Evolutionary conservation across 2,797 vertebrate genomes (phyloP).

Genomic region (Gymnocypris eckloni): DNA sequence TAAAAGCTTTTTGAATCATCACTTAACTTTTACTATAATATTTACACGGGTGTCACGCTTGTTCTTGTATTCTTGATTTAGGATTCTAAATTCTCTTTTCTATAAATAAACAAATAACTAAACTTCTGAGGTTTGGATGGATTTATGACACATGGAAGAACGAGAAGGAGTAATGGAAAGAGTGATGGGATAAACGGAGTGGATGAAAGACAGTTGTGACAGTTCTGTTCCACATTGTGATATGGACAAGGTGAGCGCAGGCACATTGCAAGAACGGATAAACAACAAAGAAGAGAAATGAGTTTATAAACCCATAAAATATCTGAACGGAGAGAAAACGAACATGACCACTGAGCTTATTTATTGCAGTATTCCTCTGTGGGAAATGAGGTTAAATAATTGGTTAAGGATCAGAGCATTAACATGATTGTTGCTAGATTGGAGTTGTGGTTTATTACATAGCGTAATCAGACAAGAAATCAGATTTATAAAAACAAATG

Average conservation of each 20-base stretch:
- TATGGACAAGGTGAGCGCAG: constrained; percentile 33
- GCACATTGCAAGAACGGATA: constrained; percentile 1
- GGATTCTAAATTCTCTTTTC: neutral
- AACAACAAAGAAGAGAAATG: constrained; percentile 23
- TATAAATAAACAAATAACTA: neutral
- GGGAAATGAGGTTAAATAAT: constrained; percentile 35
- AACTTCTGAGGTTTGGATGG: neutral
- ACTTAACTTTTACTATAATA: neutral
- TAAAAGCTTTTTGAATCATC: neutral
- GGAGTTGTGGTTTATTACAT: constrained; percentile 52
- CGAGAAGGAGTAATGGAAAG: constrained; percentile 32
- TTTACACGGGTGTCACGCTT: neutral
- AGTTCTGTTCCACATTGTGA: constrained; percentile 74
- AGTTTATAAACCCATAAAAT: constrained; percentile 7
- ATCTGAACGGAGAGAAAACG: constrained; percentile 21
- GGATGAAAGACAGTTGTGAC: constrained; percentile 73
- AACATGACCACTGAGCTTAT: neutral
- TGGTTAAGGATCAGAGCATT: constrained; percentile 44
- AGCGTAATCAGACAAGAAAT: constrained; percentile 51
- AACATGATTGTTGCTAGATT: constrained; percentile 31
- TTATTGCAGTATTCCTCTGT: constrained; percentile 23
- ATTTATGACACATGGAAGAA: constrained; percentile 7
- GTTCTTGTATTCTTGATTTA: neutral
- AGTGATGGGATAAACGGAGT: constrained; percentile 64
- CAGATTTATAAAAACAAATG: constrained; percentile 52